Evolutionary conservation across 2,888 invertebrate species (phyloP).

Genomic region (Clunio marinus): DNA sequence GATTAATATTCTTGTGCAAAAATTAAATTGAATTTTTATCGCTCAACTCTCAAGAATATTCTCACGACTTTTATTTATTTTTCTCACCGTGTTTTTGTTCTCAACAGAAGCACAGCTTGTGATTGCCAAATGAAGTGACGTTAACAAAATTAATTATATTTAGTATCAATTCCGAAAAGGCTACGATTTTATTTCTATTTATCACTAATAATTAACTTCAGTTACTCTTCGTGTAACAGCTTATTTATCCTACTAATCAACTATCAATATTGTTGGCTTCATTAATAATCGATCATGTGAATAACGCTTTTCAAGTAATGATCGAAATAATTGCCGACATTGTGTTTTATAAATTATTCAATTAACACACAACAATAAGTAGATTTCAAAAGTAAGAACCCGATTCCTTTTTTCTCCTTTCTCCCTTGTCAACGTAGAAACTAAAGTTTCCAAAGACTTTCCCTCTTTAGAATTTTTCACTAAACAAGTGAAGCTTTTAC

Average conservation of each 20-base stretch:
- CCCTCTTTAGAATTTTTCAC: not conserved
- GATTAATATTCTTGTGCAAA: constrained; percentile 29
- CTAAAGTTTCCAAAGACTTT: not conserved
- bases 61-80: not conserved
- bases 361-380: constrained; percentile 35
- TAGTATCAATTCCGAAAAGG: constrained; percentile 23
- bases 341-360: constrained; percentile 27
- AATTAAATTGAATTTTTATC: constrained; percentile 29
- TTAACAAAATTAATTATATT: not conserved
- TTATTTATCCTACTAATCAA: not conserved
- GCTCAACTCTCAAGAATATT: constrained; percentile 2
- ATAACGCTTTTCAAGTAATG: not conserved
- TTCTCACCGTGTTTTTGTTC: constrained; percentile 13
- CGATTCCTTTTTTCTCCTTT: too few species aligned
- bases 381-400: too few species aligned
- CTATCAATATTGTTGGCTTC: not conserved
- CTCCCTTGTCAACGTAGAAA: not conserved
- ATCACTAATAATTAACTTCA: constrained; percentile 36
- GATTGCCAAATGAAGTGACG: not conserved
- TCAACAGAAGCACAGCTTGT: not conserved
- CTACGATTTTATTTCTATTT: constrained; percentile 27
- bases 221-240: not conserved
- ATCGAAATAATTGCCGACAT: constrained; percentile 8
- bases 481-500: not conserved
- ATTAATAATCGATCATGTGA: constrained; percentile 1